Conservation (phyloP, 2,888 invertebrate genomes). For the Volucella bombylans region DNA sequence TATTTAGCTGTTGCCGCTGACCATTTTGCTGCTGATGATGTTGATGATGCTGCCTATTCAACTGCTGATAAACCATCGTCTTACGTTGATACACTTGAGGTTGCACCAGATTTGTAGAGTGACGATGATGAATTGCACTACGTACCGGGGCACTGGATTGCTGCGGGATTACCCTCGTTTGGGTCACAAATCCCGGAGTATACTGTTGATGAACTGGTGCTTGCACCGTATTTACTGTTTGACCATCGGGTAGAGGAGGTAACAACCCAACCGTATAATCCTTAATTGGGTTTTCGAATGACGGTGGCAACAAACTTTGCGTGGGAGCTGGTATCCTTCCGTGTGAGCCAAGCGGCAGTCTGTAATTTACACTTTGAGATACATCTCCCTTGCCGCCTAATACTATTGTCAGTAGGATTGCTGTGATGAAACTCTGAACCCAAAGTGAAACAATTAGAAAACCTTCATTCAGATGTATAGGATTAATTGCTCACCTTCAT, state of each 20-base stretch:
- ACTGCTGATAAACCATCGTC: slow-evolving; percentile 48
- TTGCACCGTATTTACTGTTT: slow-evolving; percentile 4
- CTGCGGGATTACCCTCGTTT: slow-evolving; percentile 16
- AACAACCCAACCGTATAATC: slow-evolving; percentile 64
- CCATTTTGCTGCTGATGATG: slow-evolving; percentile 17
- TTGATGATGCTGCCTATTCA: slow-evolving; percentile 37
- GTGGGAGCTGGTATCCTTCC: slow-evolving; percentile 51
- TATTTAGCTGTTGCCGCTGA: slow-evolving; percentile 8
- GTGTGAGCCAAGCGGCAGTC: slow-evolving; percentile 18
- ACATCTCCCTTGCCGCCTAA: slow-evolving; percentile 47
- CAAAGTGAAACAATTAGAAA: neutral
- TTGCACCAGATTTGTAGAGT: slow-evolving; percentile 49
- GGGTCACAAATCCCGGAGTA: slow-evolving; percentile 7
- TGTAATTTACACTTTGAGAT: slow-evolving; percentile 31
- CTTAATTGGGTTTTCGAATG: slow-evolving; percentile 64
- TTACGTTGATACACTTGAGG: slow-evolving; percentile 63
- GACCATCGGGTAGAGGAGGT: slow-evolving; percentile 47
- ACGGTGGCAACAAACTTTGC: slow-evolving; percentile 51
- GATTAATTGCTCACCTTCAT: slow-evolving; percentile 44
- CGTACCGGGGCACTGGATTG: slow-evolving; percentile 2
- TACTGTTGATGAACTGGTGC: slow-evolving; percentile 1
- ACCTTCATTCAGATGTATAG: neutral
- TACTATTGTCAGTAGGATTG: slow-evolving; percentile 18
- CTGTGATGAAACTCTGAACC: slow-evolving; percentile 23
- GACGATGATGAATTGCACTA: slow-evolving; percentile 36